phyloP scores from a whole-genome alignment of 2,113 vertebrate genomes.

The Gambusia affinis region DNA sequence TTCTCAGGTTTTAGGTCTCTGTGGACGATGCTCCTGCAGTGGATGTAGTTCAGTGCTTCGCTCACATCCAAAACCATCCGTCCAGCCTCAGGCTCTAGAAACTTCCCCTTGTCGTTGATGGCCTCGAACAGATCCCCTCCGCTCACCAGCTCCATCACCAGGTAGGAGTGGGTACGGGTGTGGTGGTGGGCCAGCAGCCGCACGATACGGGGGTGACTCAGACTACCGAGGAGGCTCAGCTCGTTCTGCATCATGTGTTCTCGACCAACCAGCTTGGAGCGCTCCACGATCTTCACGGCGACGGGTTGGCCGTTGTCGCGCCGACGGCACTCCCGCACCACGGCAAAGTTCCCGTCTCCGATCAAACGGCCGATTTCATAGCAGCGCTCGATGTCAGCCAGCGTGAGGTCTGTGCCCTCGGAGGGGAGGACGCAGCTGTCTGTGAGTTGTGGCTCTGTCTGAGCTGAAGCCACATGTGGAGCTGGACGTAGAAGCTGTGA shows the following conservation, averaged over 20 bases:
- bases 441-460: conserved; percentile 11
- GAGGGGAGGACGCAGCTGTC: conserved; percentile 37
- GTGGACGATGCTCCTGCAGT: conserved; percentile 91
- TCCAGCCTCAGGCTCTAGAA: conserved; percentile 86
- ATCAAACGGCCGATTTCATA: conserved; percentile 89
- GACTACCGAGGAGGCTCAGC: conserved; percentile 88
- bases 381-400: conserved; percentile 81
- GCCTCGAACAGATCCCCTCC: conserved; percentile 97
- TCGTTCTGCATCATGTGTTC: conserved; percentile 97
- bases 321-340: conserved; percentile 88
- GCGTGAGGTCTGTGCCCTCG: conserved; percentile 48
- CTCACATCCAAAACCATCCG: conserved; percentile 90
- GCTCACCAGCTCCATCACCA: conserved; percentile 91
- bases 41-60: conserved; percentile 90
- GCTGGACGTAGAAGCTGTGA: conserved; percentile 28
- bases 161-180: conserved; percentile 86
- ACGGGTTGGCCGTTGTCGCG: conserved; percentile 78
- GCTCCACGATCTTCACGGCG: conserved; percentile 94
- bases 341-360: conserved; percentile 95
- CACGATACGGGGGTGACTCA: conserved; percentile 92
- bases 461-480: conserved; percentile 19
- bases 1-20: conserved; percentile 98
- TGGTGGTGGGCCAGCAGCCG: conserved; percentile 90
- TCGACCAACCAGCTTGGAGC: conserved; percentile 89
- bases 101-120: conserved; percentile 89